Base-by-base conservation (phyloP, 2,113 vertebrate species). In the Lagopus leucura region DNA sequence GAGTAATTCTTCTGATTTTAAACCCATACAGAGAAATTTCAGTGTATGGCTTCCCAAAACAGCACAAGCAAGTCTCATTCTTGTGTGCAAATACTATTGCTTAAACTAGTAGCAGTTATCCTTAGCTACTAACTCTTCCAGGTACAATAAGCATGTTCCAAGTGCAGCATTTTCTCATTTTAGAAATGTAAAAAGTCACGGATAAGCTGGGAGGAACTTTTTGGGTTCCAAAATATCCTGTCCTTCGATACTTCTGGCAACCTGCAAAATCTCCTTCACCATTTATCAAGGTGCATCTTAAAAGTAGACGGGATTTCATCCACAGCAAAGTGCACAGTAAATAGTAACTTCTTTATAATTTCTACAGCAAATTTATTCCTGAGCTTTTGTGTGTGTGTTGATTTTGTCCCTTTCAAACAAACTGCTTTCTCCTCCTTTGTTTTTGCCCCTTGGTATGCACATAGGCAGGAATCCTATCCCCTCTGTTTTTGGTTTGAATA, bases 1-100 rank as follows among this genome's bases (percentile, higher is more conserved):
- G 60, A 89, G 60, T 52, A 66, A 92, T 93, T 91, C 92, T 91
- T 92, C 67, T 55, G 71, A 43, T 64, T 93, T 85, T 87, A 96
- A 10, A 42, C 28, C 55, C 45, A n/a, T 20, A 80, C 50, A 71
- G 58, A 76, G 74, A 87, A 79, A 92, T 80, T 73, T 70, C 58
- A 60, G 66, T 34, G 6, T 0, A 0, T 36, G 32, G 14, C 8
- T 93, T 77, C 60, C 21, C 24, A 77, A 34, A 80, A 91, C 3
- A 76, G 11, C 25, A 88, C 11, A 71, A 85, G 47, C 45, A 76
- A 50, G 38, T 73, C 57, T 76, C 63, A 85, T 57, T 67, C 71
- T 48, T 71, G 8, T 55, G 19, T 70, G 45, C 10, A 36, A 60
- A 27, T 16, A 50, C 6, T 43, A 36, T 54, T 21, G 16, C 20